A percentile compares a stretch with the other conserved stretches of the same genome.
Evolutionary conservation across 2,113 vertebrate species (phyloP).

Genomic region (Aegypius monachus): DNA sequence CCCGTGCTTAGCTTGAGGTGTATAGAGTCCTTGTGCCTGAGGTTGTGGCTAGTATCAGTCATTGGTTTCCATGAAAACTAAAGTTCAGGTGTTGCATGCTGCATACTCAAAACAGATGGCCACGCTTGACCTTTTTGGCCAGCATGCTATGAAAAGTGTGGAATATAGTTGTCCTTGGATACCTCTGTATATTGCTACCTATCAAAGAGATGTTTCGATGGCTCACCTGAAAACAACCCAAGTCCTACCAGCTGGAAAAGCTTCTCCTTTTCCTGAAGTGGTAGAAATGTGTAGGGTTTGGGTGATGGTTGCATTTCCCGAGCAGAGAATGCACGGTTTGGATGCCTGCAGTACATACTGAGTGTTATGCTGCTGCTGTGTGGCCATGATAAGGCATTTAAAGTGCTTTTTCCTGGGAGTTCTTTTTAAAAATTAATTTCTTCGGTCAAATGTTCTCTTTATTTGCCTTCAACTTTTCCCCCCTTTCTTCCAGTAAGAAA

Average conservation of each 20-base stretch:
- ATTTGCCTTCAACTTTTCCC: not conserved
- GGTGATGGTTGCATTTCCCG: rapidly evolving
- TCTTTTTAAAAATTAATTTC: slow-evolving; percentile 9
- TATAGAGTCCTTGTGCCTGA: not conserved
- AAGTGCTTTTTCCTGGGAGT: not conserved
- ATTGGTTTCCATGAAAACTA: not conserved
- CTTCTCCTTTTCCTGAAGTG: not conserved
- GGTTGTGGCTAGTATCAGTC: not conserved
- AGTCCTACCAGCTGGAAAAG: not conserved
- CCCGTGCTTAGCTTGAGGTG: not conserved
- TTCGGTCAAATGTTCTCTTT: not conserved
- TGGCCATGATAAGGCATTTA: not conserved
- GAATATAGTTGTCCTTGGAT: not conserved
- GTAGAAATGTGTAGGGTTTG: not conserved
- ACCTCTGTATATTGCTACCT: not conserved
- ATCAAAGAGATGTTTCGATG: not conserved
- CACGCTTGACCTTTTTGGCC: rapidly evolving
- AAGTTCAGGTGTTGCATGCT: not conserved
- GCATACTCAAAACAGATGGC: not conserved
- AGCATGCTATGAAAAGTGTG: rapidly evolving
- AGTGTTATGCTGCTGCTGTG: not conserved
- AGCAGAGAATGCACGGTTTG: not conserved
- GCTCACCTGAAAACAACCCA: not conserved
- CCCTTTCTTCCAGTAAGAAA: not conserved
- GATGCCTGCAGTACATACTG: not conserved